phyloP scores from a whole-genome alignment of 2,113 vertebrate species.

The Cyanocitta stelleri region DNA sequence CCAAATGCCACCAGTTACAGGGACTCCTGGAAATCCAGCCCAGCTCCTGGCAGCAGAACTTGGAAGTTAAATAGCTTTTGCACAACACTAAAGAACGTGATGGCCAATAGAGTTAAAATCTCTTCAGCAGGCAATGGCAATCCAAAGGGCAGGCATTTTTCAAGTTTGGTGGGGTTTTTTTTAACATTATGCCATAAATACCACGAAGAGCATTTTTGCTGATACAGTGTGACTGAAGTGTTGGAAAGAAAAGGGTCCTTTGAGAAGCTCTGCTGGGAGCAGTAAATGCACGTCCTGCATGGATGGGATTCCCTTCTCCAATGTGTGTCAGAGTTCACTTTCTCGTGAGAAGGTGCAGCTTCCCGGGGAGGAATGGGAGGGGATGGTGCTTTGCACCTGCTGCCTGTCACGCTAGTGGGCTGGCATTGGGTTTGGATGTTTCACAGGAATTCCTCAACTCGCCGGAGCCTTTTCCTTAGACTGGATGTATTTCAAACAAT shows the following conservation, averaged over 20 bases:
- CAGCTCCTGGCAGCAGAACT: background rate
- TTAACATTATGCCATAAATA: background rate
- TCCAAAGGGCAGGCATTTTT: background rate
- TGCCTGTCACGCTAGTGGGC: background rate
- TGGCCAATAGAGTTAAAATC: background rate
- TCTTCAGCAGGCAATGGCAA: background rate
- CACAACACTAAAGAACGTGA: background rate
- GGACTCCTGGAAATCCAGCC: background rate
- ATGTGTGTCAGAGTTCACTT: background rate
- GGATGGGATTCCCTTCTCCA: background rate
- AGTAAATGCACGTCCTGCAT: background rate
- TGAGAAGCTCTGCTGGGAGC: background rate
- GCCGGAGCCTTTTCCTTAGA: background rate
- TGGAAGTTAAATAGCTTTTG: background rate
- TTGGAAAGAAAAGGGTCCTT: background rate
- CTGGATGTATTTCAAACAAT: background rate
- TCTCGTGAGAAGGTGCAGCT: background rate
- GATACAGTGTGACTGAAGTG: background rate
- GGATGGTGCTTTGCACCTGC: background rate
- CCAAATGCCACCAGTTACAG: background rate
- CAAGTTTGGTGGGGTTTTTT: background rate
- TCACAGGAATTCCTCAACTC: background rate
- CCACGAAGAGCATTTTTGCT: background rate
- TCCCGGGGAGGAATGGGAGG: background rate
- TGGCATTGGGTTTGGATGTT: background rate